Percentiles rank a stretch among this genome's conserved stretches.
phyloP scores from a whole-genome alignment of 2,113 vertebrate genomes.

The Megaceryle maxima region DNA sequence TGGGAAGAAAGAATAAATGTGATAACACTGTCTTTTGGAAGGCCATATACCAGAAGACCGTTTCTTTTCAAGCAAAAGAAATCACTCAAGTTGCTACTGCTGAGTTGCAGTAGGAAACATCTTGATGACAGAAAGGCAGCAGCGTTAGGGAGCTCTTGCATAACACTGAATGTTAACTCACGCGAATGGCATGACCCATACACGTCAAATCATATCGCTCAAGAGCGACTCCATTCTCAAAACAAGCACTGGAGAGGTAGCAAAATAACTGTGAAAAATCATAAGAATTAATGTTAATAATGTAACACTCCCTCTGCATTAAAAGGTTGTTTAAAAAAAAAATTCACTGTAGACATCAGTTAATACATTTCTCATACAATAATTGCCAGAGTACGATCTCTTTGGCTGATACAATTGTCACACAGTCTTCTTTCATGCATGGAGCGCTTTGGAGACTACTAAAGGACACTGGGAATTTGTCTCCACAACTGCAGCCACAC shows the following conservation, averaged over 20 bases:
- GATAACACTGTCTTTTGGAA: background rate
- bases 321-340: background rate
- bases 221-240: background rate
- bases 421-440: background rate
- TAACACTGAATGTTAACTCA: background rate
- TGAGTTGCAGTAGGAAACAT: background rate
- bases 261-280: background rate
- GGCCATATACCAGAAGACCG: background rate
- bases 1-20: background rate
- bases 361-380: background rate
- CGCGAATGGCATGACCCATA: background rate
- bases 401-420: background rate
- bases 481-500: background rate
- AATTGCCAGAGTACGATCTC: background rate
- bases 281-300: background rate
- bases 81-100: background rate
- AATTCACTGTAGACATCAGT: background rate
- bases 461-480: background rate
- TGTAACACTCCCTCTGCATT: rapidly evolving
- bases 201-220: background rate
- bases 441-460: background rate
- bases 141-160: background rate
- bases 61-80: background rate
- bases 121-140: background rate
- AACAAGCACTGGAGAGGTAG: background rate